These are phyloP conservation scores for Dinocampus coccinellae DNA, from an alignment of 2,888 invertebrate genomes.

Conservation along the genomic window DNA sequence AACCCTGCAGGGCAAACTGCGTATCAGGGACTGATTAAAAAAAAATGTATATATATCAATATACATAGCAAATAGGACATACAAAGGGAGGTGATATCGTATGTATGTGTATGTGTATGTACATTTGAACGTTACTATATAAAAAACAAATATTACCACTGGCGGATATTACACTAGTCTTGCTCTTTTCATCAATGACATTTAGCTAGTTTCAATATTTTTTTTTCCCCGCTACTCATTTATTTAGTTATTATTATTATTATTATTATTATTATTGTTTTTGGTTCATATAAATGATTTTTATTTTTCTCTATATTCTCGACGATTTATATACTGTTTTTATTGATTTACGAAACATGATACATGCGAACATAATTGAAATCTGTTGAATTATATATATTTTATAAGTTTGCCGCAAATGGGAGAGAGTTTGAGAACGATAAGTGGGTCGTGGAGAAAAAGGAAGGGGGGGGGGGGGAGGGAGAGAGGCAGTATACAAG, in stretches of 20 bases:
- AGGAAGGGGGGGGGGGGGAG: background rate
- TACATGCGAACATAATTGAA: background rate
- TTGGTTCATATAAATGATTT: too few species aligned
- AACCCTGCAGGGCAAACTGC: too few species aligned
- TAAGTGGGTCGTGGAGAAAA: background rate
- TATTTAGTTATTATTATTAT: slow-evolving; percentile 25
- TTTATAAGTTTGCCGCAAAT: background rate
- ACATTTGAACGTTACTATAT: slow-evolving; percentile 31
- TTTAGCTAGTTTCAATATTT: slow-evolving; percentile 13
- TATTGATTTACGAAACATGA: slow-evolving; percentile 22
- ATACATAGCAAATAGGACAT: background rate
- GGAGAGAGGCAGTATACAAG: background rate
- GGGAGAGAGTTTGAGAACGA: background rate
- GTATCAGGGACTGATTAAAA: too few species aligned
- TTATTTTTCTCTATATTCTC: background rate
- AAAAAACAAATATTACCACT: slow-evolving; percentile 41
- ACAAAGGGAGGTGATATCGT: background rate
- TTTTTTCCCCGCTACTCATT: slow-evolving; percentile 15
- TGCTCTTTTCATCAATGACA: background rate
- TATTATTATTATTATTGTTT: background rate
- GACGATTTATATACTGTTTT: background rate
- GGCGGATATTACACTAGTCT: slow-evolving; percentile 36
- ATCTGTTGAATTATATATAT: background rate
- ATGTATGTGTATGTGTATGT: slow-evolving; percentile 43
- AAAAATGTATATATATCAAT: background rate